Percentiles rank a stretch among this genome's conserved stretches.
Conservation (phyloP, 2,113 vertebrate genomes). For the Prunella fulvescens region DNA sequence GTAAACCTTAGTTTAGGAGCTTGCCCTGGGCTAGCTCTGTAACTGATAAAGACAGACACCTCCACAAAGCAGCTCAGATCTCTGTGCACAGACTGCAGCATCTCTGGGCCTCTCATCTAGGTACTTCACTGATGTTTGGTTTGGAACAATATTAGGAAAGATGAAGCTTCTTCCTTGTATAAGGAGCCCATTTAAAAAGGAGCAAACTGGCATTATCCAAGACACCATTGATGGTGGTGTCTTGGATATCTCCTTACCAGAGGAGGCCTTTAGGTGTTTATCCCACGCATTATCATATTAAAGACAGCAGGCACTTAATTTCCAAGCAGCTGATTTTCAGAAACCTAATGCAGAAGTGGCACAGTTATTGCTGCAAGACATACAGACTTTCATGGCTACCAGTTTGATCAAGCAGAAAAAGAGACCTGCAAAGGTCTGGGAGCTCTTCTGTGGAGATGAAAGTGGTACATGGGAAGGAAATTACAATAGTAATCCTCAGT, state of each 20-base stretch:
- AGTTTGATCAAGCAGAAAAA: neutral
- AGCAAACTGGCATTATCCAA: neutral
- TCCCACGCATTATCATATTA: neutral
- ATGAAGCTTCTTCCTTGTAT: neutral
- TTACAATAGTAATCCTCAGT: neutral
- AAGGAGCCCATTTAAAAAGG: neutral
- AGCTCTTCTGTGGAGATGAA: neutral
- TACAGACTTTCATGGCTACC: accelerated
- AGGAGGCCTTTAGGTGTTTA: neutral
- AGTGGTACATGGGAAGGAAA: neutral
- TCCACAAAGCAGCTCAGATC: neutral
- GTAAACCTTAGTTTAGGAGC: neutral
- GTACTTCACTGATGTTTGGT: neutral
- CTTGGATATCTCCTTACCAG: neutral
- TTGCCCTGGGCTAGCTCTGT: neutral
- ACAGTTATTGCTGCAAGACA: neutral
- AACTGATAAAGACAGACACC: neutral
- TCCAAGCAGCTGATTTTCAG: neutral
- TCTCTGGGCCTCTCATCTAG: neutral
- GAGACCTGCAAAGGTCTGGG: neutral
- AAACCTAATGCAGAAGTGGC: neutral
- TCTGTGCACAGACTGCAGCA: neutral
- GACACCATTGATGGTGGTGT: too few relatives aligned
- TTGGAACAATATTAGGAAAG: neutral
- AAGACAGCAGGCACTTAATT: neutral